Evolutionary conservation across 2,888 invertebrate species (phyloP), one percentile per base, ranked within the genome.

Genomic region (Encarsia formosa): DNA sequence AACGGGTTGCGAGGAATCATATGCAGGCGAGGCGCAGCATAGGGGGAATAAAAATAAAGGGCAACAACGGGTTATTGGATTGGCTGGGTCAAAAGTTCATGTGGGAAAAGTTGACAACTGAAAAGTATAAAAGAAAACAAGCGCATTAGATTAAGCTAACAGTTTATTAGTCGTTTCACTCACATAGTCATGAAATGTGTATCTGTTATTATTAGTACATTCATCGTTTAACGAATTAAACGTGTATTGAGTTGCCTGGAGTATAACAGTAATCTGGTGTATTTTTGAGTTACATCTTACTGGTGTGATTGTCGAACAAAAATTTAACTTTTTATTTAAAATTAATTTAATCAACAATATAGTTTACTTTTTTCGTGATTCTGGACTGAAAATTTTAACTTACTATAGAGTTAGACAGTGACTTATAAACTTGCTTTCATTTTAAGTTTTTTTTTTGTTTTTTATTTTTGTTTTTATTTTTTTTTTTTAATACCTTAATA

Each of bases 91-190:
- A n/a, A n/a, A n/a, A n/a, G n/a, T n/a, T n/a, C n/a, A n/a, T n/a
- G n/a, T n/a, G 18, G 34, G 6, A 39, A 18, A 32, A 15, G 22
- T 19, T 32, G 16, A 18, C 18, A n/a, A 24, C 13, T 5, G 26
- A 35, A 34, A 41, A 49, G 35, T 11, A 16, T 29, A 40, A 16
- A 16, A 39, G n/a, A 5, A 26, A 42, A 42, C 26, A 29, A 22
- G 8, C 23, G 37, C 29, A 24, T 49, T 38, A 56, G 52, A 61
- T 63, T 63, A 68, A 68, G 63, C 64, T 65, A 68, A 66, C 59
- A 62, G 59, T 69, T 70, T 68, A 69, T 68, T 69, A 61, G 58
- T 66, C 61, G 59, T 59, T 63, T 63, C 61, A 60, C 63, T 59
- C 60, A 56, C 64, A 64, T 62, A 42, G 29, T 46, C 50, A 34